A percentile compares a stretch with the other conserved stretches of the same genome.
Conservation (phyloP, 2,797 vertebrate species). For the Chiroxiphia lanceolata region DNA sequence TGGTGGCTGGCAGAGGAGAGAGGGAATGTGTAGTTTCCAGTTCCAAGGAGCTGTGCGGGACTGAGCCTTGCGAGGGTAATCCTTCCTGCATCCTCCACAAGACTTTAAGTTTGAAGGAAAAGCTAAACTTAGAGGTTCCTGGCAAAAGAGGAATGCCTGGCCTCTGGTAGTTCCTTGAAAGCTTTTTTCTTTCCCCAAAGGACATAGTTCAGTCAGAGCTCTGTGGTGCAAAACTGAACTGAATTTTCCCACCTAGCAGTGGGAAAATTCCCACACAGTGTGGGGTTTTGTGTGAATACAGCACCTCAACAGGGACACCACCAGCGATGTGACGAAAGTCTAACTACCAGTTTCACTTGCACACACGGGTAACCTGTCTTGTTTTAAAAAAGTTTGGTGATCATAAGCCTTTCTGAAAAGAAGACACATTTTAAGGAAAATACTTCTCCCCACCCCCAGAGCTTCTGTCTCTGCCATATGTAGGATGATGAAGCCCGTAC, state of each 20-base stretch:
- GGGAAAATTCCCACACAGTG: not conserved
- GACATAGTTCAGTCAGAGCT: not conserved
- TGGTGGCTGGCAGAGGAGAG: not conserved
- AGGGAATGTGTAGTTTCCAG: not conserved
- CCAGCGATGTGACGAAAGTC: not conserved
- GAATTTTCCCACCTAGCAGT: not conserved
- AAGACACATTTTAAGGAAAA: not conserved
- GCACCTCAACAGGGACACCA: not conserved
- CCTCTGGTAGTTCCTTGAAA: not conserved
- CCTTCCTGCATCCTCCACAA: not conserved
- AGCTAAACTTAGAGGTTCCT: not conserved
- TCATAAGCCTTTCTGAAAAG: not conserved
- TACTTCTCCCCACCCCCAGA: not conserved
- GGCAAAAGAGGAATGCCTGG: not conserved
- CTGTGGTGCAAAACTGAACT: not conserved
- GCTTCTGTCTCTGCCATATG: not conserved
- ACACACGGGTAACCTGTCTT: not conserved
- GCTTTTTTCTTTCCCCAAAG: not conserved
- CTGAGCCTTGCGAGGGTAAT: not conserved
- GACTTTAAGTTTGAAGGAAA: not conserved
- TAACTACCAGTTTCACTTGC: not conserved
- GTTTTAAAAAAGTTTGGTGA: not conserved
- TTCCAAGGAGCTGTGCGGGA: accelerated
- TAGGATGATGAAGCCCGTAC: not conserved
- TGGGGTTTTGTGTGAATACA: not conserved